A percentile compares a stretch with the other conserved stretches of the same genome.
phyloP scores from a whole-genome alignment of 1,140 invertebrate genomes.

The Parapsyche elsis region DNA sequence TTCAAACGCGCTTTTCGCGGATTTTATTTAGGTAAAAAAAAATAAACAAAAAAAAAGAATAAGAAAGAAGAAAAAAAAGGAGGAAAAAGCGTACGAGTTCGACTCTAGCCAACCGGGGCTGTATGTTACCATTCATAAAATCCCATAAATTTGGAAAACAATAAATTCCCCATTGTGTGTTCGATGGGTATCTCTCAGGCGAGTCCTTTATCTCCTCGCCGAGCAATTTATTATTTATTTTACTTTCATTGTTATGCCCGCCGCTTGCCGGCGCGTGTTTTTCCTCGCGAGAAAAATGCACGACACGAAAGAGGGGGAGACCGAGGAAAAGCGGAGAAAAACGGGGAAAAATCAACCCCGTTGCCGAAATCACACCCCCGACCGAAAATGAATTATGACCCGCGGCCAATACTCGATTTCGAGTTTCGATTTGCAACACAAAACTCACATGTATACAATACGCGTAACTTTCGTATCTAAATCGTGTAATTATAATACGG shows the following conservation, averaged over 20 bases:
- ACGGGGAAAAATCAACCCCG: neutral
- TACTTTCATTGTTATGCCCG: conserved; percentile 52
- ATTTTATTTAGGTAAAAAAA: neutral
- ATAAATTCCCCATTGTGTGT: conserved; percentile 52
- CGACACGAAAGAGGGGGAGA: conserved; percentile 6
- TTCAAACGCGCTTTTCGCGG: too few relatives aligned
- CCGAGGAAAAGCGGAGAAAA: neutral
- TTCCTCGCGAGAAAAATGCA: conserved; percentile 42
- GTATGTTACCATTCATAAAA: conserved; percentile 50
- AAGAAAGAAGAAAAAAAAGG: neutral
- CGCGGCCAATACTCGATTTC: neutral
- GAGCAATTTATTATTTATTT: conserved; percentile 54
- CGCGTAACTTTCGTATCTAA: too few relatives aligned
- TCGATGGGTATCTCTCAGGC: conserved; percentile 52
- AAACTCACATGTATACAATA: too few relatives aligned
- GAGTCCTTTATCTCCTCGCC: conserved; percentile 45
- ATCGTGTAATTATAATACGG: too few relatives aligned
- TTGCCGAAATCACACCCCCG: neutral
- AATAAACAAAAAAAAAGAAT: neutral
- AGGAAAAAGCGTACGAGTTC: neutral
- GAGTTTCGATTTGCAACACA: too few relatives aligned
- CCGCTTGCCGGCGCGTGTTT: conserved; percentile 42
- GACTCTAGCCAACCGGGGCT: neutral
- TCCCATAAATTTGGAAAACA: conserved; percentile 54
- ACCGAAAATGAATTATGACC: conserved; percentile 12